Evolutionary conservation across 2,888 invertebrate genomes (phyloP).

Genomic region (Eurytoma adleriae): DNA sequence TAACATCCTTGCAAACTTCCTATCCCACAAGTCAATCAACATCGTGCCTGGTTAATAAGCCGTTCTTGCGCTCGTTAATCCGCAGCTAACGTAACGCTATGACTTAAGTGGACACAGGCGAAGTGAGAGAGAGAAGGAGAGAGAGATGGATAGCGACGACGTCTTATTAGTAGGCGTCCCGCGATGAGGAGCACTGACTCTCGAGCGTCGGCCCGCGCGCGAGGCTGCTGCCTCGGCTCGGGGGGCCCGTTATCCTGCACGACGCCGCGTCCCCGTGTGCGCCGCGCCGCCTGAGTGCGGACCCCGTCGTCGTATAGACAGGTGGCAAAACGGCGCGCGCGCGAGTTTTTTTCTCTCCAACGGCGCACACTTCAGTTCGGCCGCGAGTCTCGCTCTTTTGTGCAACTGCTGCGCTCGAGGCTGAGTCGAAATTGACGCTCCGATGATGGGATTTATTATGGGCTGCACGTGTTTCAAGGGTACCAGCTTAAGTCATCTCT

Average conservation of each 20-base stretch:
- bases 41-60: too few species aligned
- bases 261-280: neutral
- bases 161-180: constrained; percentile 8
- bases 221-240: neutral
- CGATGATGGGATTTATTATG: constrained; percentile 96
- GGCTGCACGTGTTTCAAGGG: constrained; percentile 95
- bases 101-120: too few species aligned
- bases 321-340: neutral
- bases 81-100: too few species aligned
- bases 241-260: neutral
- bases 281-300: neutral
- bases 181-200: neutral
- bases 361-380: too few species aligned
- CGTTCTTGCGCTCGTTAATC: too few species aligned
- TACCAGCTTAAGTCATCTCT: constrained; percentile 77
- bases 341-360: neutral
- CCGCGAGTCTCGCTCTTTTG: neutral
- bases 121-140: too few species aligned
- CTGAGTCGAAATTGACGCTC: constrained; percentile 64
- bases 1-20: too few species aligned
- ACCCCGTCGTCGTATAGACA: neutral
- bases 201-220: neutral
- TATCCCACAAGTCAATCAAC: too few species aligned
- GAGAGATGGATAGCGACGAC: neutral
- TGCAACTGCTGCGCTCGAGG: neutral